These are phyloP conservation scores for Drosophila azteca DNA, from an alignment of 1,140 invertebrate genomes.

Conservation along the genomic window DNA sequence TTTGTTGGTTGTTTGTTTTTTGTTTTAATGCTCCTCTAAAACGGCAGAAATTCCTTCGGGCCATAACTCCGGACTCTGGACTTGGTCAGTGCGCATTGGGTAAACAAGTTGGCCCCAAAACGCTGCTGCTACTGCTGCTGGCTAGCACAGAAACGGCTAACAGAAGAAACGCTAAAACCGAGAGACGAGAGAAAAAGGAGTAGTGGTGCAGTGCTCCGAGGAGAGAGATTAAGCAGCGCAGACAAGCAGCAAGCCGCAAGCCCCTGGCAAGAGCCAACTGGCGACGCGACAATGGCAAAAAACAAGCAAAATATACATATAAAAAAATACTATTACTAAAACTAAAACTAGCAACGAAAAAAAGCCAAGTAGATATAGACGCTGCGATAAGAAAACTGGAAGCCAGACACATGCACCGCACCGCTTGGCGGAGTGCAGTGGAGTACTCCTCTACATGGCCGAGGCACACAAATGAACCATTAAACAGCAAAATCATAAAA, in stretches of 20 bases:
- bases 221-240: conserved; percentile 51
- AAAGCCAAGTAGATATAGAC: conserved; percentile 55
- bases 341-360: conserved; percentile 11
- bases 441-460: neutral
- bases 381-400: conserved; percentile 72
- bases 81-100: conserved; percentile 33
- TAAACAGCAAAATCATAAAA: conserved; percentile 83
- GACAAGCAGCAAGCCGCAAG: conserved; percentile 22
- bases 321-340: conserved; percentile 3
- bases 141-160: neutral
- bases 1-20: neutral
- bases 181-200: conserved; percentile 6
- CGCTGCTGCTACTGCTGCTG: conserved; percentile 7
- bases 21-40: no score
- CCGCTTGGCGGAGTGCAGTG: no score
- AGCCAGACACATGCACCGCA: conserved; percentile 50
- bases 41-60: conserved; percentile 23
- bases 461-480: conserved; percentile 77
- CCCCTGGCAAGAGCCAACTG: conserved; percentile 3
- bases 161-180: no score
- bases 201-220: conserved; percentile 27
- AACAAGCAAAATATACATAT: conserved; percentile 30
- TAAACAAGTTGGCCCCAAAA: conserved; percentile 45
- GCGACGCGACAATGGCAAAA: conserved; percentile 38
- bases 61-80: conserved; percentile 37